These are phyloP conservation scores for Hipposideros larvatus DNA, from an alignment of 2,797 vertebrate species.

Conservation along the genomic window DNA sequence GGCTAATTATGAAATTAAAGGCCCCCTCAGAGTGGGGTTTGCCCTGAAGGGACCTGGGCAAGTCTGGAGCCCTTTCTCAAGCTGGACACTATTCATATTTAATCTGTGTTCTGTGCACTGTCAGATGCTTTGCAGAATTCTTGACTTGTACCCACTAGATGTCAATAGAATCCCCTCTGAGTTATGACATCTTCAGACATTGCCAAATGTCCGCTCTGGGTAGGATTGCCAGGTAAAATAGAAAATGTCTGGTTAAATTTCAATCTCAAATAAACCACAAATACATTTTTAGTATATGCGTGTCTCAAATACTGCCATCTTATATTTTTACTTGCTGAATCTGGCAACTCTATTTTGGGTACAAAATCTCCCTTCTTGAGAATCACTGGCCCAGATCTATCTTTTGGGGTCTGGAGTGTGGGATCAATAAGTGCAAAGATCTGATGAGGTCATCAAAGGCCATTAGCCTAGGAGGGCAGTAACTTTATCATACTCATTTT, in stretches of 20 bases:
- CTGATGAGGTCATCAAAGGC: neutral
- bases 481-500: neutral
- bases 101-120: neutral
- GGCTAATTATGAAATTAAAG: neutral
- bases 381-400: neutral
- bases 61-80: neutral
- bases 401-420: neutral
- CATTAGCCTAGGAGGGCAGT: neutral
- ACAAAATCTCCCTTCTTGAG: neutral
- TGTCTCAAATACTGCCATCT: neutral
- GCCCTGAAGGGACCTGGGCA: neutral
- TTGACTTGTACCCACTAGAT: neutral
- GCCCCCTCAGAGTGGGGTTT: neutral
- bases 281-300: neutral
- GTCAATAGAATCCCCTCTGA: neutral
- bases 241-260: neutral
- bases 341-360: neutral
- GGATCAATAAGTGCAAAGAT: neutral
- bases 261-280: neutral
- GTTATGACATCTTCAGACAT: neutral
- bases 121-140: no score
- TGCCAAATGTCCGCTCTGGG: neutral
- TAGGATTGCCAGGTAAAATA: neutral
- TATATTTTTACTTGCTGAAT: neutral
- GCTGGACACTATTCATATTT: rapidly evolving